Base-by-base conservation (phyloP, 2,113 vertebrate genomes). In the human (Homo sapiens) region DNA sequence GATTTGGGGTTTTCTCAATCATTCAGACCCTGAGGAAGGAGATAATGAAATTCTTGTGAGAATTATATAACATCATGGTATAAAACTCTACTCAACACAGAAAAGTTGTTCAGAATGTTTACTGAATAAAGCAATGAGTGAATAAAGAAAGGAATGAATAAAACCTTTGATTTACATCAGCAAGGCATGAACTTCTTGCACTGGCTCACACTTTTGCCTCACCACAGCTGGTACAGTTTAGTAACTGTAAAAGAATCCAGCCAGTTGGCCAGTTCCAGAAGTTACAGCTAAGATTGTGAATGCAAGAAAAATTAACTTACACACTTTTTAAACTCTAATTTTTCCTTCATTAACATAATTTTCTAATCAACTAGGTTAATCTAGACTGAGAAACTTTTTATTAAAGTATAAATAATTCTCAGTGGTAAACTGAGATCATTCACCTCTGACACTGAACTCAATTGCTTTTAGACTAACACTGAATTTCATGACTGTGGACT, bases 391-490 rank as follows among this genome's bases (percentile, higher is more conserved):
- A 72, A 89, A 80, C 5, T 66, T 96, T 94, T 92, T 91, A 93
- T 18, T 90, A 89, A 96, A 70, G 9, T 79, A 38, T 92, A 68
- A 90, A 89, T 40, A 83, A 93, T 81, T 93, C 88, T 93, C 72
- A 87, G 35, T 76, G 70, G 64, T 81, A 93, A 89, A 78, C 72
- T 43, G 81, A 94, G 35, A 89, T 88, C 76, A 78, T 88, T 94
- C 30, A 30, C 48, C 32, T 94, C n/a, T 55, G 17, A 81, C 40
- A 70, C 11, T 73, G 38, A 97, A 80, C 57, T 95, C 57, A 81
- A 52, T 22, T 78, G 72, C 66, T 97, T 96, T 96, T 73, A 97
- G 78, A 30, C 87, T 81, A 73, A 95, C 91, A 79, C 17, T 85
- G 35, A 80, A 78, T 85, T 96, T 97, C 85, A 95, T 8, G n/a